Conservation (phyloP, 2,888 invertebrate genomes). For the Diplazon laetatorius region DNA sequence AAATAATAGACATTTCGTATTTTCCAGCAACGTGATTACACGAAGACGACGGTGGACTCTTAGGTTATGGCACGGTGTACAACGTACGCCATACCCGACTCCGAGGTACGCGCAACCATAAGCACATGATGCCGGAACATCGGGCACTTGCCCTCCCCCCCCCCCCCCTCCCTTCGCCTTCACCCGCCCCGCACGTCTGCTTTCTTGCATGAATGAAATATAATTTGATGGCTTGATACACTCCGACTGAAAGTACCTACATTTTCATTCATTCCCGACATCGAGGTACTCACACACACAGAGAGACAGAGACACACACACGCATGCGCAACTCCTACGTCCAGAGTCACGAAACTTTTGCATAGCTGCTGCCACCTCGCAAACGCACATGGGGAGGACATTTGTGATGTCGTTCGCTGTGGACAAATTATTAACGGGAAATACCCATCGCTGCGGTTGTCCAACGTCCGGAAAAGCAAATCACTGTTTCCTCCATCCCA, state of each 20-base stretch:
- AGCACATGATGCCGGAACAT: constrained; percentile 63
- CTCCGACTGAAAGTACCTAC: constrained; percentile 75
- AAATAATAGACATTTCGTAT: constrained; percentile 77
- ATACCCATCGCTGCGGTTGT: constrained; percentile 32
- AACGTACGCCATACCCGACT: constrained; percentile 15
- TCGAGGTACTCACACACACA: constrained; percentile 64
- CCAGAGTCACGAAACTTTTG: constrained; percentile 39
- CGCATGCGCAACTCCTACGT: neutral
- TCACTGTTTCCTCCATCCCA: constrained; percentile 54
- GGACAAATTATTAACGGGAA: constrained; percentile 24
- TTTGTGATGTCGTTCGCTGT: constrained; percentile 37
- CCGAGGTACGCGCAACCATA: constrained; percentile 61
- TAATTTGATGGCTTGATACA: constrained; percentile 72
- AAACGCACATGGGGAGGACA: neutral
- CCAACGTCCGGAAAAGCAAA: constrained; percentile 58
- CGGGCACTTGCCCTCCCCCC: constrained; percentile 59
- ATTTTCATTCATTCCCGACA: constrained; percentile 76
- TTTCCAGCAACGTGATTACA: constrained; percentile 64
- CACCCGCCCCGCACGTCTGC: constrained; percentile 74
- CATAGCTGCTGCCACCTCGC: neutral
- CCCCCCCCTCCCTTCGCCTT: too few species aligned
- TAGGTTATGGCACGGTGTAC: neutral
- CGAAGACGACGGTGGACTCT: constrained; percentile 42
- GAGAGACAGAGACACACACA: too few species aligned
- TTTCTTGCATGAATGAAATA: constrained; percentile 80